phyloP scores from a whole-genome alignment of 2,888 invertebrate genomes.

The Exocentrus adspersus region DNA sequence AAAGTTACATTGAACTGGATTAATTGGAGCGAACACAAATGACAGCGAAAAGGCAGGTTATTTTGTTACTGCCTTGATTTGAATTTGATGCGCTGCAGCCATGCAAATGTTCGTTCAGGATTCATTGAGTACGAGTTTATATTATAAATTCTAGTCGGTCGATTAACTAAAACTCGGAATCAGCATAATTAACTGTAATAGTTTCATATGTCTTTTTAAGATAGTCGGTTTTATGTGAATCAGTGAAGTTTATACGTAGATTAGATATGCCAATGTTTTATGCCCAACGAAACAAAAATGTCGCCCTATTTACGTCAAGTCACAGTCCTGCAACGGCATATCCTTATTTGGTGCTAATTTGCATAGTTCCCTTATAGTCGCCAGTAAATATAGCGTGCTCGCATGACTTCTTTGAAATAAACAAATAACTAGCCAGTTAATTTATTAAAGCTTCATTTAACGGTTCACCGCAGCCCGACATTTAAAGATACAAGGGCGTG shows the following conservation, averaged over 20 bases:
- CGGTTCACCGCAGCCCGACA: conserved; percentile 26
- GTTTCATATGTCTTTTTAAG: too few relatives aligned
- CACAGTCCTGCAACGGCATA: conserved; percentile 4
- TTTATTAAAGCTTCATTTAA: conserved; percentile 38
- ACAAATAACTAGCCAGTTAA: conserved; percentile 24
- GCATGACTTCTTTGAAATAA: conserved; percentile 20
- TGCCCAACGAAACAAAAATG: too few relatives aligned
- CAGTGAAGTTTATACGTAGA: too few relatives aligned
- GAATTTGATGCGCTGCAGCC: neutral
- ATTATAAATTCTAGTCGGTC: too few relatives aligned
- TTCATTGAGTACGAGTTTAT: too few relatives aligned
- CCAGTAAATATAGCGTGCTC: conserved; percentile 13
- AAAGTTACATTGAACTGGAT: neutral
- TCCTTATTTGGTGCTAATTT: conserved; percentile 21
- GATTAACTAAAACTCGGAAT: too few relatives aligned
- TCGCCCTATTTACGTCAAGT: conserved; percentile 12
- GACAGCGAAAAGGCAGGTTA: neutral
- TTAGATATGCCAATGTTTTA: too few relatives aligned
- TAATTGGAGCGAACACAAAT: neutral
- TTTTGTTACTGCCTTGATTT: neutral
- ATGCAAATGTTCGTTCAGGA: neutral
- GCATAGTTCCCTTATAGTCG: conserved; percentile 25
- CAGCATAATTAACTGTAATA: too few relatives aligned
- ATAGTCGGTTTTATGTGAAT: too few relatives aligned
- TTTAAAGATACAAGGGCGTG: conserved; percentile 40